Evolutionary conservation across 1,140 invertebrate species (phyloP).

Genomic region (Pseudobourletiella spinata): DNA sequence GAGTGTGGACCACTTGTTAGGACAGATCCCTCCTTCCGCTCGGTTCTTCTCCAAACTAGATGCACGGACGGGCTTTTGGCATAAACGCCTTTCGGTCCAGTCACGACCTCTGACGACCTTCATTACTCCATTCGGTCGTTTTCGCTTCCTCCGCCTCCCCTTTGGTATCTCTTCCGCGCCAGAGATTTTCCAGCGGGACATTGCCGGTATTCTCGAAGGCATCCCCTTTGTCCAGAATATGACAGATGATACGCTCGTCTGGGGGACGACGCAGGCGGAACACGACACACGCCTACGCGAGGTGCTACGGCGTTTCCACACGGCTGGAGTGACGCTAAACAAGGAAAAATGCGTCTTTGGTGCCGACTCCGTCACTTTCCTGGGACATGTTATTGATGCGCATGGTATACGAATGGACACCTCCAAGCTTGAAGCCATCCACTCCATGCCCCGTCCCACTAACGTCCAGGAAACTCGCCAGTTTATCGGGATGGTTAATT

Average conservation of each 20-base stretch:
- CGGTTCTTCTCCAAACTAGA: conserved; percentile 40
- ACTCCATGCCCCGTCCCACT: conserved; percentile 29
- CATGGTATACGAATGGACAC: conserved; percentile 40
- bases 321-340: conserved; percentile 30
- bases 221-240: conserved; percentile 40
- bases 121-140: conserved; percentile 39
- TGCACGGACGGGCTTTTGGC: conserved; percentile 31
- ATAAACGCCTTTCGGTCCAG: background rate
- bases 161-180: conserved; percentile 45
- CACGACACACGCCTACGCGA: conserved; percentile 35
- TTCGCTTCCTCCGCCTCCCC: conserved; percentile 40
- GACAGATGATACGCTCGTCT: conserved; percentile 49
- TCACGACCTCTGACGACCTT: conserved; percentile 36
- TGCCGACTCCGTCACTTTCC: conserved; percentile 37
- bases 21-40: background rate
- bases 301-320: conserved; percentile 13
- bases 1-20: conserved; percentile 17
- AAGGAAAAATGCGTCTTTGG: conserved; percentile 37
- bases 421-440: conserved; percentile 39
- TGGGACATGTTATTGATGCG: conserved; percentile 41
- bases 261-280: conserved; percentile 36
- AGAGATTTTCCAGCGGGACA: conserved; percentile 46
- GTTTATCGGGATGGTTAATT: background rate
- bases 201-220: conserved; percentile 42
- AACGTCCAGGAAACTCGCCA: conserved; percentile 22